Percentiles rank a stretch among this genome's conserved stretches.
Conservation (phyloP, 2,888 invertebrate genomes). For the Chaitophorus viminalis region DNA sequence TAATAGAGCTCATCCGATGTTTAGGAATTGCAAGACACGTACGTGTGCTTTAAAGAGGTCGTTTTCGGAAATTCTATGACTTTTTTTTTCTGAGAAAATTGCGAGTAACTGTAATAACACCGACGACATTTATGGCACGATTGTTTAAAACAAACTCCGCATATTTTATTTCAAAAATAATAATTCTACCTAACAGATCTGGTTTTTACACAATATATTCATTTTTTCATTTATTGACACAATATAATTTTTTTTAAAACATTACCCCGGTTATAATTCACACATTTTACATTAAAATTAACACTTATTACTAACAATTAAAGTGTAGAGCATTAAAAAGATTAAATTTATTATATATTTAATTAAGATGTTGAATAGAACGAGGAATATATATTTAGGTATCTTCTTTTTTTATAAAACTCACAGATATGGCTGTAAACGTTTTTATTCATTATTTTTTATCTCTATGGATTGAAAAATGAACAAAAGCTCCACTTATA, state of each 20-base stretch:
- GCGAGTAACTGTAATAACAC: neutral
- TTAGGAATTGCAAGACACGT: neutral
- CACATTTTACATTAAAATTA: too few species aligned
- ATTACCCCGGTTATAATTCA: too few species aligned
- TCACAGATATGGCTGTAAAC: too few species aligned
- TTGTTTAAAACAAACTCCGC: neutral
- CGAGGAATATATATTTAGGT: neutral
- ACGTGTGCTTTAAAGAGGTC: neutral
- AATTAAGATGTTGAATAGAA: neutral
- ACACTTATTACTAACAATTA: neutral
- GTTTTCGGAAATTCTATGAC: neutral
- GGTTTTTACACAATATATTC: neutral
- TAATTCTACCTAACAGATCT: neutral
- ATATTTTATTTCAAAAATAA: too few species aligned
- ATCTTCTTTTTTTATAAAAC: too few species aligned
- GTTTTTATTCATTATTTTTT: too few species aligned
- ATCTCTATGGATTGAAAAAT: too few species aligned
- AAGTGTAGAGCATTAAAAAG: neutral
- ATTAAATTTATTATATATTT: neutral
- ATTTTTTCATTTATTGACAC: too few species aligned
- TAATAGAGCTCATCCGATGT: neutral
- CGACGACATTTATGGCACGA: neutral
- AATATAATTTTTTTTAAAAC: too few species aligned
- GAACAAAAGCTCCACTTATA: too few species aligned
- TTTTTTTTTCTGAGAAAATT: neutral